Conservation (phyloP, 1,140 invertebrate species). For the Tetragnatha versicolor region DNA sequence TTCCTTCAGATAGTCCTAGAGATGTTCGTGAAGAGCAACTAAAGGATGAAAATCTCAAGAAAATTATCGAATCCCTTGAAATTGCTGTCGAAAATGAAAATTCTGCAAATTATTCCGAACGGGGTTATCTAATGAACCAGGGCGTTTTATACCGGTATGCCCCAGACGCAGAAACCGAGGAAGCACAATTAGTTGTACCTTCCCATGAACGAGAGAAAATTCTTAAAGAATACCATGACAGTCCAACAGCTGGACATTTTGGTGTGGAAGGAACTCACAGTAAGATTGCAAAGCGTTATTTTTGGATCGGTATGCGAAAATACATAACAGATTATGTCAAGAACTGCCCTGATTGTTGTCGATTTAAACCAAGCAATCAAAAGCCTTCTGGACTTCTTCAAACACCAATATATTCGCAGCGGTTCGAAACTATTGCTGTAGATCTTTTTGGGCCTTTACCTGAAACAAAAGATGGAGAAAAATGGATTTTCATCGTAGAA, state of each 20-base stretch:
- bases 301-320: constrained; percentile 11
- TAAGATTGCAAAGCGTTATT: constrained; percentile 11
- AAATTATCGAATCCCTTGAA: not conserved
- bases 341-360: not conserved
- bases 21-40: not conserved
- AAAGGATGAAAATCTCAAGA: not conserved
- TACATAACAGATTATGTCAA: constrained; percentile 19
- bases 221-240: not conserved
- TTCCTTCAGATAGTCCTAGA: not conserved
- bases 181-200: not conserved
- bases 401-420: not conserved
- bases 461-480: constrained; percentile 13
- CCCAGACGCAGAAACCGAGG: not conserved
- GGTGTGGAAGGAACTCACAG: not conserved
- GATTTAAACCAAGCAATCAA: constrained; percentile 15
- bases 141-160: not conserved
- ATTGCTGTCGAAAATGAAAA: not conserved
- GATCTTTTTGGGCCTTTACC: constrained; percentile 33
- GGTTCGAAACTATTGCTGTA: constrained; percentile 9
- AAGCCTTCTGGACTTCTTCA: not conserved
- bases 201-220: not conserved
- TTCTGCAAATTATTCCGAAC: not conserved
- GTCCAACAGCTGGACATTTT: constrained; percentile 12
- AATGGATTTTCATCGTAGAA: constrained; percentile 25
- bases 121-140: not conserved